Percentiles rank a stretch among this genome's conserved stretches.
These are phyloP conservation scores for Nebria ingens DNA, from an alignment of 1,140 invertebrate species.

Conservation along the genomic window DNA sequence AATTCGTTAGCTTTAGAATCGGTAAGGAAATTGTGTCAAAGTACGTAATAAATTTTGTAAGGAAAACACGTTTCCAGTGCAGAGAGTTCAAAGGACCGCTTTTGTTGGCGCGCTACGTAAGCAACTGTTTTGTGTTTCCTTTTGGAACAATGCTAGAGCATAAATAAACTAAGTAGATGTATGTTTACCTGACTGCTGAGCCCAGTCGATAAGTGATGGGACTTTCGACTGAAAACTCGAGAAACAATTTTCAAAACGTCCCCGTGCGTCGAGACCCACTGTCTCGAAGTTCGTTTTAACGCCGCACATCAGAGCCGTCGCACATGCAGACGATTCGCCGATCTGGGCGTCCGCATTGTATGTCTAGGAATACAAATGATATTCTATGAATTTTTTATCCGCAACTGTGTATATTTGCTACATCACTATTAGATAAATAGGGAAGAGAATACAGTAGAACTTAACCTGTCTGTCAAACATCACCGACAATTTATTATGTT, in stretches of 20 bases:
- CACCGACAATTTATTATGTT: too few relatives aligned
- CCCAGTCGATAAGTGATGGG: constrained; percentile 63
- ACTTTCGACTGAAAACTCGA: constrained; percentile 45
- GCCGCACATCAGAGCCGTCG: constrained; percentile 57
- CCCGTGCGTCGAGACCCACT: constrained; percentile 51
- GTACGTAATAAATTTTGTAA: too few relatives aligned
- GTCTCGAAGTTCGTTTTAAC: constrained; percentile 61
- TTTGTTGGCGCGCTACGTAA: too few relatives aligned
- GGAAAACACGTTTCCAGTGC: too few relatives aligned
- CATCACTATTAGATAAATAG: constrained; percentile 4
- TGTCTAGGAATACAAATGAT: constrained; percentile 40
- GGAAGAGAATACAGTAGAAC: not conserved
- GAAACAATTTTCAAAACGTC: constrained; percentile 41
- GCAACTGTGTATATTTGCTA: too few relatives aligned
- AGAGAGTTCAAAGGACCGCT: too few relatives aligned
- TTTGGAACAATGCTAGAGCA: not conserved
- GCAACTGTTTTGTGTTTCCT: too few relatives aligned
- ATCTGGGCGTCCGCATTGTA: constrained; percentile 62
- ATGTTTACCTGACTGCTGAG: constrained; percentile 48
- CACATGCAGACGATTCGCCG: constrained; percentile 61
- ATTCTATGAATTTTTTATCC: not conserved
- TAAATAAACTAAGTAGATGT: not conserved
- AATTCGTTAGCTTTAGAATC: too few relatives aligned
- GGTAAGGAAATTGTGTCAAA: too few relatives aligned
- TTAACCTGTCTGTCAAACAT: too few relatives aligned